phyloP scores from a whole-genome alignment of 92 coral and sea anemone species.

The Zoanthus sociatus region DNA sequence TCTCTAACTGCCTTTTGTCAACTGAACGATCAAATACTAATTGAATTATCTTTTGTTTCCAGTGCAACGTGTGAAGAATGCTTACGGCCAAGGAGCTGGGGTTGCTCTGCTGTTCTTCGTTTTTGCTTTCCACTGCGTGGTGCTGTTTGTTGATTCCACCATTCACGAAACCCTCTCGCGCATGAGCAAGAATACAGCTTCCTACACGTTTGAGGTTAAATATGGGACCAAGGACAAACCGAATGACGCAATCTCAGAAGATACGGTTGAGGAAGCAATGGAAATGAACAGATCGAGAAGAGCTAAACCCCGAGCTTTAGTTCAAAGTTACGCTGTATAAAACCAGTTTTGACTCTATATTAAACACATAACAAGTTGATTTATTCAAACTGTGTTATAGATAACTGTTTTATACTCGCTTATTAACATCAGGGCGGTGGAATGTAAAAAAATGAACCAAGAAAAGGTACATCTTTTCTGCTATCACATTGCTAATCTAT shows the following conservation, averaged over 20 bases:
- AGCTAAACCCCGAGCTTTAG: background rate
- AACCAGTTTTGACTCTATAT: background rate
- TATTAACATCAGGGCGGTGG: too few species aligned
- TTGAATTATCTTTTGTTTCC: background rate
- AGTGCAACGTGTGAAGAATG: slow-evolving; percentile 20
- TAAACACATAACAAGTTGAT: too few species aligned
- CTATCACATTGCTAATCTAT: too few species aligned
- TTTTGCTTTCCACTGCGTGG: slow-evolving; percentile 38
- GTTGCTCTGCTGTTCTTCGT: slow-evolving; percentile 40
- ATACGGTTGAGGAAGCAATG: slow-evolving; percentile 12
- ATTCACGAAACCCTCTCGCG: slow-evolving; percentile 17
- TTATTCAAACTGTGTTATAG: too few species aligned
- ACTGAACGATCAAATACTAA: too few species aligned
- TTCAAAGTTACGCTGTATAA: slow-evolving; percentile 39
- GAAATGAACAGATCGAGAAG: background rate
- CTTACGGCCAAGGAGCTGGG: slow-evolving; percentile 46
- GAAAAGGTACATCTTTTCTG: too few species aligned
- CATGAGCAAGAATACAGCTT: background rate
- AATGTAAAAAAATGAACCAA: too few species aligned
- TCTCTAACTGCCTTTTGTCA: too few species aligned
- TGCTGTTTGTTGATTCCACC: slow-evolving; percentile 35
- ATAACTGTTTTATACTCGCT: too few species aligned
- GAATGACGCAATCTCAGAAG: slow-evolving; percentile 5
- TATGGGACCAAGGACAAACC: slow-evolving; percentile 17
- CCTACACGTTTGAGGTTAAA: slow-evolving; percentile 5